Conservation (phyloP, 2,797 vertebrate species). For the Arremon aurantiirostris region DNA sequence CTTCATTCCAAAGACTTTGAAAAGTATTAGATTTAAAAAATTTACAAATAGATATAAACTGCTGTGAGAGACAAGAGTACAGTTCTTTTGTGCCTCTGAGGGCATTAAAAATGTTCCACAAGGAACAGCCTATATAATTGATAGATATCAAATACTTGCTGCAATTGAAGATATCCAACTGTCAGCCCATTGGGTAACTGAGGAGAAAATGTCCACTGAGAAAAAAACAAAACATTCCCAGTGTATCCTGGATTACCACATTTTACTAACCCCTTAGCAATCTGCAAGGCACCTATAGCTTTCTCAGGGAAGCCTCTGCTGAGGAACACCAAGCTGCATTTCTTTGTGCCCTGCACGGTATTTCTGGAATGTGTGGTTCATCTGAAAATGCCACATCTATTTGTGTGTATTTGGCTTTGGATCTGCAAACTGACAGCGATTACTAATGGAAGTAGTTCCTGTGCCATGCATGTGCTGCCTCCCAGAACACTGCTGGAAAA, state of each 20-base stretch:
- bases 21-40: background rate
- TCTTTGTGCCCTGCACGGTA: rapidly evolving
- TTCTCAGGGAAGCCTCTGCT: background rate
- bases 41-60: background rate
- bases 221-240: background rate
- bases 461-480: background rate
- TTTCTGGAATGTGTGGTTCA: background rate
- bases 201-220: background rate
- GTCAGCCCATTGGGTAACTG: background rate
- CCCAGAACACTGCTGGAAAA: background rate
- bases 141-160: background rate
- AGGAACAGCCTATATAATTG: background rate
- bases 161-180: background rate
- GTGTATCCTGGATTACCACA: background rate
- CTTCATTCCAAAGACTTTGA: background rate
- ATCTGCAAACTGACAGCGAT: background rate
- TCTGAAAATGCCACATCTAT: background rate
- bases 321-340: background rate
- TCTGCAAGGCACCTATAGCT: background rate
- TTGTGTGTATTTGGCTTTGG: background rate
- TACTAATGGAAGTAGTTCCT: background rate
- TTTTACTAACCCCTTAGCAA: background rate
- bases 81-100: background rate
- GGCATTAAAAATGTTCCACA: background rate
- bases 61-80: background rate